Conservation (phyloP, 2,888 invertebrate species). For the Argyresthia albistria region DNA sequence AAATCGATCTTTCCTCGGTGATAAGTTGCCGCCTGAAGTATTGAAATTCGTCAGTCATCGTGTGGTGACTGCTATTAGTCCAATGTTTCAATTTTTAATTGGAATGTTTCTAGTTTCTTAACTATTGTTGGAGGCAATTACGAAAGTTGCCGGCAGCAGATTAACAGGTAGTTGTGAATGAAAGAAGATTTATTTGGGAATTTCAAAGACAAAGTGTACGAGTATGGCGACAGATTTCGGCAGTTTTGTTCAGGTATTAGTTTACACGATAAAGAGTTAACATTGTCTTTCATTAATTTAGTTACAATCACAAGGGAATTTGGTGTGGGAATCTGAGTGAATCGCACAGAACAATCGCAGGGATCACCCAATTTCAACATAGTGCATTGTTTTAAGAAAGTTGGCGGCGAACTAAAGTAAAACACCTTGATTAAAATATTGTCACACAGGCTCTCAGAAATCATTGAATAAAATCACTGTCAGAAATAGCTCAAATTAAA, state of each 20-base stretch:
- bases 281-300: slow-evolving; percentile 34
- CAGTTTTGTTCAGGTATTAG: slow-evolving; percentile 4
- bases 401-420: neutral
- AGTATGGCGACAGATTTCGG: too few species aligned
- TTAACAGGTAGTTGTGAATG: neutral
- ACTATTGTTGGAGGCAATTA: slow-evolving; percentile 23
- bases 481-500: too few species aligned
- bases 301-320: slow-evolving; percentile 49
- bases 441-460: neutral
- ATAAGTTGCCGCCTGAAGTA: slow-evolving; percentile 34
- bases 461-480: neutral
- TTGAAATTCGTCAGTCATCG: slow-evolving; percentile 40
- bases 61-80: neutral
- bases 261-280: slow-evolving; percentile 27
- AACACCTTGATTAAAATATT: neutral
- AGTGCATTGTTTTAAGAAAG: slow-evolving; percentile 37
- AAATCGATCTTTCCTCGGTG: slow-evolving; percentile 23
- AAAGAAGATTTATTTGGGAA: neutral
- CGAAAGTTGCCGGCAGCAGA: slow-evolving; percentile 16
- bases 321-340: slow-evolving; percentile 40
- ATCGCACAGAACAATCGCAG: slow-evolving; percentile 49
- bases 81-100: slow-evolving; percentile 31
- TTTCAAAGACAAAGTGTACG: neutral
- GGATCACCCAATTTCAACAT: slow-evolving; percentile 42
- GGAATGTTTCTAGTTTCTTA: slow-evolving; percentile 24